Base-by-base conservation (phyloP, 2,113 vertebrate genomes). In the Geococcyx californianus region DNA sequence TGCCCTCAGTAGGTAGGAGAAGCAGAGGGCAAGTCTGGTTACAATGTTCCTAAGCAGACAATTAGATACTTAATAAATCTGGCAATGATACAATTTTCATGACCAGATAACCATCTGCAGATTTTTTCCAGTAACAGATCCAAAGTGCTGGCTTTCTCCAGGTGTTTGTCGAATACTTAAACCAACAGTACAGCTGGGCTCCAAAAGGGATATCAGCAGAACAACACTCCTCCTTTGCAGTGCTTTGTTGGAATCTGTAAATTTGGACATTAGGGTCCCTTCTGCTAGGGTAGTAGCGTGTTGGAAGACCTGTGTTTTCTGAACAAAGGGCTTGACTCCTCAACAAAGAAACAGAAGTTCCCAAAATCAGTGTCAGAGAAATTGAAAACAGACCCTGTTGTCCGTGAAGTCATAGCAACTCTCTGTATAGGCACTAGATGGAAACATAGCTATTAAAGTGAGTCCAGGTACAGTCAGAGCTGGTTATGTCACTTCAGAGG, bases 1-100 rank as follows among this genome's bases (percentile, higher is more conserved):
- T 89, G 66, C 45, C 82, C 89, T 60, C 93, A 94, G 87, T 87
- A 93, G 87, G 89, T 85, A 87, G 94, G 56, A 94, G 84, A 84
- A 78, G 31, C 73, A 87, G 69, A 64, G 38, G 28, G 60, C 73
- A 78, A 11, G 26, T 52, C 74, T 67, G n/a, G 31, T 47, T 64
- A 38, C 40, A 31, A 49, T 7, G n/a, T 84, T 92, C 74, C 81
- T 84, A 55, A 92, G 54, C 31, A 89, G 80, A 78, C 36, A 89
- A 75, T 82, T 42, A 68, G 42, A 11, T 49, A 68, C 81, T 84
- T 87, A 94, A 3, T 75, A 68, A 82, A 21, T 24, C 59, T 6
- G 74, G 45, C 70, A 89, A 33, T 51, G 54, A 33, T 21, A 52
- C 21, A 8, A 63, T 38, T 81, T 78, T 47, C 31, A 49, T 36